phyloP scores from a whole-genome alignment of 2,888 invertebrate genomes.

The Acanthosepion lycidas region DNA sequence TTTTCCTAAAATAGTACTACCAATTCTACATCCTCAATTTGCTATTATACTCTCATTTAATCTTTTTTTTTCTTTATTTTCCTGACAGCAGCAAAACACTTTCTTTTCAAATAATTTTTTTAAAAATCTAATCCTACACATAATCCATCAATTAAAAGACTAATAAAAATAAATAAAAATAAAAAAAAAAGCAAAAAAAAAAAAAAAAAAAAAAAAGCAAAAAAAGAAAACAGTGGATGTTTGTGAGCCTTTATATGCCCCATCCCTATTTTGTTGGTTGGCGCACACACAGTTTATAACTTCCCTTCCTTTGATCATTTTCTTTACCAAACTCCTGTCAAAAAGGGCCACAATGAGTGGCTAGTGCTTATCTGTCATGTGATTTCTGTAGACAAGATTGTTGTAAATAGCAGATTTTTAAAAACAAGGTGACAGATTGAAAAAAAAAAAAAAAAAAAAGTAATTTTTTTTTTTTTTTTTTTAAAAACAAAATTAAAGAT shows the following conservation, averaged over 20 bases:
- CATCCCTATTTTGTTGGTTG: not conserved
- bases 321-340: not conserved
- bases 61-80: not conserved
- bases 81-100: not conserved
- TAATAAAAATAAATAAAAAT: not conserved
- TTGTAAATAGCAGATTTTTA: not conserved
- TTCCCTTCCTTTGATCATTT: not conserved
- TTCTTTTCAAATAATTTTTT: not conserved
- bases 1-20: too few relatives aligned
- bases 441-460: not conserved
- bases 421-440: not conserved
- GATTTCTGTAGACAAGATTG: conserved; percentile 14
- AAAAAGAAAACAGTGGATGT: not conserved
- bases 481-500: not conserved
- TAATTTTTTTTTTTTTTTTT: not conserved
- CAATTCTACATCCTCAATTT: not conserved
- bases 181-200: not conserved
- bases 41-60: not conserved
- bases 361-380: not conserved
- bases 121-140: not conserved
- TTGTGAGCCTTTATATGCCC: not conserved
- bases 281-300: not conserved
- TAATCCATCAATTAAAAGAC: not conserved
- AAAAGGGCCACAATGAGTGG: not conserved
- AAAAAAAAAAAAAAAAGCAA: not conserved